phyloP scores from a whole-genome alignment of 1,140 invertebrate species.

The Calliphora vicina region DNA sequence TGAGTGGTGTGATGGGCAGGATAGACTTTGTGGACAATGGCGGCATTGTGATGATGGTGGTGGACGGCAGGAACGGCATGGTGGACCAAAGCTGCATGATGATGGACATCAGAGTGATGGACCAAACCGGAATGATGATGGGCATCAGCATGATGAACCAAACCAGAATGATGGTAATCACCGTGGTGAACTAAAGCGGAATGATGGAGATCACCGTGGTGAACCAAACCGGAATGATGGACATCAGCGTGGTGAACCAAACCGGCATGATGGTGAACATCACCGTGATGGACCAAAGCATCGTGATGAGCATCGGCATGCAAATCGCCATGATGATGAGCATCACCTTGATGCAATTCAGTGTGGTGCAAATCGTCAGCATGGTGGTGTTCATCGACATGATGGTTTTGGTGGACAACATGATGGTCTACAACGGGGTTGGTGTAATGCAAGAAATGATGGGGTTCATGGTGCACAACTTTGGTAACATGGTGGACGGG shows the following conservation, averaged over 20 bases:
- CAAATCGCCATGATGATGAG: slow-evolving; percentile 39
- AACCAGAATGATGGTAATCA: slow-evolving; percentile 47
- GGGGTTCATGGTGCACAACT: slow-evolving; percentile 55
- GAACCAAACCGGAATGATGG: slow-evolving; percentile 38
- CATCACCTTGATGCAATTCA: slow-evolving; percentile 42
- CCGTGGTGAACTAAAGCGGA: slow-evolving; percentile 47
- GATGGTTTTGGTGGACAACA: slow-evolving; percentile 47
- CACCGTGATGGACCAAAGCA: slow-evolving; percentile 44
- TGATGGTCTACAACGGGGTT: slow-evolving; percentile 54
- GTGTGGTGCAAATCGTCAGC: slow-evolving; percentile 44
- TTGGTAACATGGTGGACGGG: slow-evolving; percentile 56
- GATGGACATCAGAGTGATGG: slow-evolving; percentile 43
- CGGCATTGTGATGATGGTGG: slow-evolving; percentile 51
- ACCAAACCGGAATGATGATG: slow-evolving; percentile 48
- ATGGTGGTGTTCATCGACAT: slow-evolving; percentile 48
- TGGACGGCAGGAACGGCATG: slow-evolving; percentile 40
- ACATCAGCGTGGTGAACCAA: slow-evolving; percentile 45
- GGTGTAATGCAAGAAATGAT: slow-evolving; percentile 54
- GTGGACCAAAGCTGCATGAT: slow-evolving; percentile 51
- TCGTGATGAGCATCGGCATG: slow-evolving; percentile 51
- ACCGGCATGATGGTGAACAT: slow-evolving; percentile 45
- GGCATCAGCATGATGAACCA: slow-evolving; percentile 45
- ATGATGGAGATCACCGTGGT: slow-evolving; percentile 43
- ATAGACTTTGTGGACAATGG: slow-evolving; percentile 49
- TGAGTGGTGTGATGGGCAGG: slow-evolving; percentile 51